These are phyloP conservation scores for Todus mexicanus DNA, from an alignment of 2,797 vertebrate species.

Conservation along the genomic window DNA sequence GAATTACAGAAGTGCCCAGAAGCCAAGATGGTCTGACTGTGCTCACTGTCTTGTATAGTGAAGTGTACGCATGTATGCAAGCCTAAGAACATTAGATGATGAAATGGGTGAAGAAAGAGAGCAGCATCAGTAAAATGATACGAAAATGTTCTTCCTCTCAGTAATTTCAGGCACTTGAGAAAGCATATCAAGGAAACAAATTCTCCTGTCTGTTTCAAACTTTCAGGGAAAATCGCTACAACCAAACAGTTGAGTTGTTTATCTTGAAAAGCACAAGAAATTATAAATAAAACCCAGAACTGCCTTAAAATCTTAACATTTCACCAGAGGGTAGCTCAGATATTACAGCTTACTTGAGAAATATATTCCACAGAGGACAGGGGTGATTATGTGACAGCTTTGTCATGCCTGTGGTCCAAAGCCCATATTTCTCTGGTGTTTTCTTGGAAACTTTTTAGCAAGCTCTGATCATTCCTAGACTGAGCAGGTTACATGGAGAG, in stretches of 20 bases:
- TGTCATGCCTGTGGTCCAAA: neutral
- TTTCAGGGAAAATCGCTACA: neutral
- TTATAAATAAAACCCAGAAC: neutral
- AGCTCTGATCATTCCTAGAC: neutral
- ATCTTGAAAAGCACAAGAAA: neutral
- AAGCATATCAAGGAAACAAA: neutral
- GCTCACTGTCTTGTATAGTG: neutral
- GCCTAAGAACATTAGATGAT: neutral
- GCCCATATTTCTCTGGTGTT: rapidly evolving
- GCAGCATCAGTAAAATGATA: neutral
- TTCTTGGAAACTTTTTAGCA: neutral
- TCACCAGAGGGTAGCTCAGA: neutral
- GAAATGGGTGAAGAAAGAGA: neutral
- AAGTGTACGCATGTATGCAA: neutral
- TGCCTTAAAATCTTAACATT: neutral
- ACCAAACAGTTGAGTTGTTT: rapidly evolving
- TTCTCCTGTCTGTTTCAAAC: neutral
- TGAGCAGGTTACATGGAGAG: neutral
- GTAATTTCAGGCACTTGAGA: neutral
- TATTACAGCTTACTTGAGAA: neutral
- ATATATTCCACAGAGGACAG: neutral
- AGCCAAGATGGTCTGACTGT: rapidly evolving
- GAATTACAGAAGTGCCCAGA: neutral
- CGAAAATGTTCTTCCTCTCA: neutral
- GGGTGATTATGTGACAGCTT: neutral